Evolutionary conservation across 2,797 vertebrate genomes (phyloP), one percentile per base, ranked within the genome.

Genomic region (Geotrypetes seraphini): DNA sequence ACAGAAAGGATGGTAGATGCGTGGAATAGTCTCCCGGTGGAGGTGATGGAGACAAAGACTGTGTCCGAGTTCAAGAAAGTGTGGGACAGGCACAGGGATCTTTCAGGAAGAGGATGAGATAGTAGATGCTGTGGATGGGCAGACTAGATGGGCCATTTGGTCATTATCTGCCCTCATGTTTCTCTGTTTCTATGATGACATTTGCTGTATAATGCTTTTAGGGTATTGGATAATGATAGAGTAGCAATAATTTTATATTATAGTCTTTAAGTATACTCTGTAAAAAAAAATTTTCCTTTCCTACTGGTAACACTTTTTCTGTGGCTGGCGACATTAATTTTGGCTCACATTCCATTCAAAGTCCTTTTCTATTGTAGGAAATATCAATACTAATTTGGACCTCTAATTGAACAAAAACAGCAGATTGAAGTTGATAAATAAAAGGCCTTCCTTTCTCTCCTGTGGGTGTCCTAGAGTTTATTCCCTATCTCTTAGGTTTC

Each of bases 391-490:
- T 63, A 57, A 49, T 57, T 60, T 65, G 64, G 50, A 39, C 47
- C 61, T 47, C 64, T 60, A 50, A 60, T 47, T 58, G 60, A 69
- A 58, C 25, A 27, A 25, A 27, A 63, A 45, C 23, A 30, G 31
- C 47, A 66, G 54, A 49, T 53, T 60, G 59, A 60, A 56, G 41
- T 60, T 65, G 62, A 55, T 65, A 50, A 54, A 60, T 53, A 52
- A 43, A 60, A 66, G 57, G 31, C 46, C n/a, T 25, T 29, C 51
- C 29, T 16, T 3, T 12, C 19, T 19, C 28, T 60, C 53, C 43
- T 44, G 41, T 56, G 49, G 36, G 57, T 42, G 53, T 51, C 55
- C 45, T 41, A 38, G 40, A 23, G 36, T 0, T 8, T 51, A 26
- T 29, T 54, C 36, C 11, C 10, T 36, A 40, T 63, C 65, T 69